phyloP scores from a whole-genome alignment of 2,888 invertebrate species.

The Eremobia ochroleuca region DNA sequence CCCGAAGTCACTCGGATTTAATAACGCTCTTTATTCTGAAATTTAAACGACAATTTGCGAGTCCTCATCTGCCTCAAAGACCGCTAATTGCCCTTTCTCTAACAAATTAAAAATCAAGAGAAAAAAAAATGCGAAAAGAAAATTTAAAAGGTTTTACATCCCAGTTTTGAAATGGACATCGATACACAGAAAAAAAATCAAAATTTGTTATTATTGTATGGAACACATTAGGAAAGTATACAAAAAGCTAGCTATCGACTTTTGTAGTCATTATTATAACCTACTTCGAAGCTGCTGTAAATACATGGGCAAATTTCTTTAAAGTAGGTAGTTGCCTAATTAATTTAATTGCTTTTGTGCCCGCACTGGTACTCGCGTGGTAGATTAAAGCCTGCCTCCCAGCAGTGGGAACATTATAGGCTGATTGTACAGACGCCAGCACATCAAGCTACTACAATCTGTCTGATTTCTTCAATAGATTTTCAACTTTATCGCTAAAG shows the following conservation, averaged over 20 bases:
- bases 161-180: background rate
- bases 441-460: too few species aligned
- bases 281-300: background rate
- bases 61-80: slow-evolving; percentile 77
- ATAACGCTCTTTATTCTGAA: slow-evolving; percentile 77
- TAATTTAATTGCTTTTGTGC: background rate
- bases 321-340: background rate
- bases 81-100: slow-evolving; percentile 76
- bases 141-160: slow-evolving; percentile 50
- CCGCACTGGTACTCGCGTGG: too few species aligned
- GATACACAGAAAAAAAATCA: slow-evolving; percentile 5
- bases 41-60: slow-evolving; percentile 80
- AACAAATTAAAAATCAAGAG: slow-evolving; percentile 74
- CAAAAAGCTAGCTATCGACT: background rate
- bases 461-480: too few species aligned
- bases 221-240: background rate
- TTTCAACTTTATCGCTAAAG: too few species aligned
- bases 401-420: too few species aligned
- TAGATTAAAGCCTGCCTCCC: too few species aligned
- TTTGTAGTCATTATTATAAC: background rate
- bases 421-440: too few species aligned
- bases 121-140: slow-evolving; percentile 56
- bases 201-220: background rate
- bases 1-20: slow-evolving; percentile 79
- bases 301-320: background rate